Percentiles rank a stretch among this genome's conserved stretches.
Evolutionary conservation across 2,113 vertebrate species (phyloP).

Genomic region (Neodontobutis hainanensis): DNA sequence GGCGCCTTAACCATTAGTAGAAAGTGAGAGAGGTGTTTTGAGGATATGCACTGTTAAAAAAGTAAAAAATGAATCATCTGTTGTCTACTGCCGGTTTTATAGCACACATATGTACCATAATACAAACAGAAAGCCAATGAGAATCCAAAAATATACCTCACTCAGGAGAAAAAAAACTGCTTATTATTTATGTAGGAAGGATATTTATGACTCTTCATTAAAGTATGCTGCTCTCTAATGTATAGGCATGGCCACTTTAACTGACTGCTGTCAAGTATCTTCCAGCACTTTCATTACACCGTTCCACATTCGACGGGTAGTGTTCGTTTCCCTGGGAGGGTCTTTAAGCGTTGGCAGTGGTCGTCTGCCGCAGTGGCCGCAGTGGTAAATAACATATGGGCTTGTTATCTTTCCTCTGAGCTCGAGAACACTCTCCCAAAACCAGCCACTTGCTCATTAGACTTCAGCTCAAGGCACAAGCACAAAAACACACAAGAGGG

Average conservation of each 20-base stretch:
- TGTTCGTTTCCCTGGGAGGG: slow-evolving; percentile 27
- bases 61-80: too few relatives aligned
- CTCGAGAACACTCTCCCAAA: slow-evolving; percentile 44
- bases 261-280: slow-evolving; percentile 21
- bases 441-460: slow-evolving; percentile 62
- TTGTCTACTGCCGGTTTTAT: background rate
- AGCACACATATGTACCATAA: slow-evolving; percentile 33
- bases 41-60: too few relatives aligned
- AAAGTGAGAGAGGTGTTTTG: too few relatives aligned
- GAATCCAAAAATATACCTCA: slow-evolving; percentile 35
- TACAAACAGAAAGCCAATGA: slow-evolving; percentile 12
- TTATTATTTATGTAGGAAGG: slow-evolving; percentile 30
- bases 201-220: slow-evolving; percentile 51
- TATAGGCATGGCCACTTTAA: slow-evolving; percentile 15
- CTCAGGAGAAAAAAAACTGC: slow-evolving; percentile 56
- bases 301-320: slow-evolving; percentile 30
- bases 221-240: slow-evolving; percentile 37
- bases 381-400: slow-evolving; percentile 64
- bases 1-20: too few relatives aligned
- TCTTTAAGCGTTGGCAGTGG: slow-evolving; percentile 43
- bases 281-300: slow-evolving; percentile 31
- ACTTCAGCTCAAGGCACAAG: slow-evolving; percentile 52
- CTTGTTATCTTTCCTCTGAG: slow-evolving; percentile 63
- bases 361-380: slow-evolving; percentile 38
- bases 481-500: background rate